A percentile compares a stretch with the other conserved stretches of the same genome.
phyloP scores from a whole-genome alignment of 1,140 invertebrate species.

The Papilio helenus region DNA sequence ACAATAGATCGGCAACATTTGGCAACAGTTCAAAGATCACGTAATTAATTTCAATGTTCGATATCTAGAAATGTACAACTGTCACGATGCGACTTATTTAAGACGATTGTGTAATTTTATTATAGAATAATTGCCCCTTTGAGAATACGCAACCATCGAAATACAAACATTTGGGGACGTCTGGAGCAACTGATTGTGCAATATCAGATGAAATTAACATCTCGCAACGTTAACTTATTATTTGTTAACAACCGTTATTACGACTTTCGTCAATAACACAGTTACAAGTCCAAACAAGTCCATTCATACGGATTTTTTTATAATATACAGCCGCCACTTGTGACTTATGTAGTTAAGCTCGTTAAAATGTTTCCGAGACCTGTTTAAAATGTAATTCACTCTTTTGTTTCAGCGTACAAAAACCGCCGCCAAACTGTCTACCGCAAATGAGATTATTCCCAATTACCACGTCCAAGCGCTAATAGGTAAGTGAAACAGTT shows the following conservation, averaged over 20 bases:
- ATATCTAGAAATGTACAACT: slow-evolving; percentile 67
- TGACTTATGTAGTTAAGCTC: slow-evolving; percentile 20
- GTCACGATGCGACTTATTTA: slow-evolving; percentile 76
- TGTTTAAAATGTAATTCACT: slow-evolving; percentile 43
- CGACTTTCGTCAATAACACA: slow-evolving; percentile 57
- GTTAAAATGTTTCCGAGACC: slow-evolving; percentile 17
- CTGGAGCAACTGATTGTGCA: slow-evolving; percentile 56
- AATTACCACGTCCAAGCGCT: slow-evolving; percentile 79
- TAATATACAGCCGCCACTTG: not conserved
- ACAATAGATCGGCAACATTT: slow-evolving; percentile 67
- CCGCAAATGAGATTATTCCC: slow-evolving; percentile 80
- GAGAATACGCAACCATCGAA: slow-evolving; percentile 57
- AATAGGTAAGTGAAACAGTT: slow-evolving; percentile 69
- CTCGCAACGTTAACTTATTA: slow-evolving; percentile 64
- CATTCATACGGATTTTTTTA: slow-evolving; percentile 40
- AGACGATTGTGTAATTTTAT: slow-evolving; percentile 64
- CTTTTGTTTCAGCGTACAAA: slow-evolving; percentile 72
- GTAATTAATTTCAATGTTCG: slow-evolving; percentile 74
- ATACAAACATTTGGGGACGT: slow-evolving; percentile 68
- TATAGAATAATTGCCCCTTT: slow-evolving; percentile 72
- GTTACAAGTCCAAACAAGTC: slow-evolving; percentile 56
- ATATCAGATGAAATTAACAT: slow-evolving; percentile 61
- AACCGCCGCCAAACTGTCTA: slow-evolving; percentile 81
- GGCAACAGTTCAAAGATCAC: slow-evolving; percentile 77
- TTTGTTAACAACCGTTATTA: slow-evolving; percentile 71